Evolutionary conservation across 2,888 invertebrate species (phyloP).

Genomic region (Lepidocyrtinus sp.): DNA sequence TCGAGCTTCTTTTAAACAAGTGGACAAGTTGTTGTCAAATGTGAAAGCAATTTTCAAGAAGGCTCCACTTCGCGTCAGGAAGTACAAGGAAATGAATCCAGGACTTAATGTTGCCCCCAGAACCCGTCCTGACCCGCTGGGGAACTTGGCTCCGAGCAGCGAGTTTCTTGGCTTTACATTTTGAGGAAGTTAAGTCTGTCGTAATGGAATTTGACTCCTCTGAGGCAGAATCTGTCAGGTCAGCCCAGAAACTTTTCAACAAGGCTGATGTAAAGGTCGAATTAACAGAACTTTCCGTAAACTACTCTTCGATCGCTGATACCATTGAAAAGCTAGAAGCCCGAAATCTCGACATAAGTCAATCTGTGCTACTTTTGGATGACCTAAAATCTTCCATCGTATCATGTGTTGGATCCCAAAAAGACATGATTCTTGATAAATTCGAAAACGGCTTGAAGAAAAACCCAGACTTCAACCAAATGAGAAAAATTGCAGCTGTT

Average conservation of each 20-base stretch:
- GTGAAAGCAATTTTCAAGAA: slow-evolving; percentile 71
- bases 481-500: too few relatives aligned
- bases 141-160: slow-evolving; percentile 71
- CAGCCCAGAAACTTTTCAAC: background rate
- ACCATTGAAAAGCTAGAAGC: background rate
- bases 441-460: background rate
- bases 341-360: background rate
- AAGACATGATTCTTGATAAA: background rate
- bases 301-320: background rate
- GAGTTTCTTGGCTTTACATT: slow-evolving; percentile 66
- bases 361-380: background rate
- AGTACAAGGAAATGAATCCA: slow-evolving; percentile 70
- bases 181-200: slow-evolving; percentile 35
- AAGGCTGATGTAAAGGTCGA: background rate
- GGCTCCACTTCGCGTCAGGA: slow-evolving; percentile 66
- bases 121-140: slow-evolving; percentile 71
- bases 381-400: background rate
- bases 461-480: background rate
- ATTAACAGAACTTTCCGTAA: background rate
- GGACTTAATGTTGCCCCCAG: slow-evolving; percentile 70
- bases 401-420: too few relatives aligned
- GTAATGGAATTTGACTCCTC: slow-evolving; percentile 20
- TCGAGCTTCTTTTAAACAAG: slow-evolving; percentile 65
- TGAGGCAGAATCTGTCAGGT: slow-evolving; percentile 31
- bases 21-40: slow-evolving; percentile 69